phyloP scores from a whole-genome alignment of 2,797 vertebrate species.

The Alectoris magna region DNA sequence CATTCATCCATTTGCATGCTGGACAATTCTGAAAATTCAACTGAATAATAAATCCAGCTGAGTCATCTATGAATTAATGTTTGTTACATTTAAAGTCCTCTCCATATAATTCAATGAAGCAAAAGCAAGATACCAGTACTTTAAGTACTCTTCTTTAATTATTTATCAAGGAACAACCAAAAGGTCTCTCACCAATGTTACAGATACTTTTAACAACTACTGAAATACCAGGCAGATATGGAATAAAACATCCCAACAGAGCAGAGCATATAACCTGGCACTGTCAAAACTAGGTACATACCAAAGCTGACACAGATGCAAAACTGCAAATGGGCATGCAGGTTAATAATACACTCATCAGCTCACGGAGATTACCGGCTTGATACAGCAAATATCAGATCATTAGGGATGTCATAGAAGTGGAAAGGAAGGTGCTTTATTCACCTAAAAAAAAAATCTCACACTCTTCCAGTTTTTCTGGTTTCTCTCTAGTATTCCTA shows the following conservation, averaged over 20 bases:
- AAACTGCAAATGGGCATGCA: neutral
- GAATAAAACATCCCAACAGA: neutral
- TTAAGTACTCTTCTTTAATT: conserved; percentile 11
- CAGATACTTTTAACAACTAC: neutral
- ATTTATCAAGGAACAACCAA: neutral
- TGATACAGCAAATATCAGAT: neutral
- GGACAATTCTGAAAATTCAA: neutral
- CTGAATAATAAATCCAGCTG: neutral
- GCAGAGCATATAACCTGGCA: neutral
- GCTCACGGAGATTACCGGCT: neutral
- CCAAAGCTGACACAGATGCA: neutral
- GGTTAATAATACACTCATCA: neutral
- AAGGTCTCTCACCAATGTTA: neutral
- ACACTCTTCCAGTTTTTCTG: neutral
- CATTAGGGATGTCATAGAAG: neutral
- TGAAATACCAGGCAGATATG: neutral
- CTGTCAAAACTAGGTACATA: neutral
- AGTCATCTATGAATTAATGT: neutral
- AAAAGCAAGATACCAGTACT: neutral
- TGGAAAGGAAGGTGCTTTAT: neutral
- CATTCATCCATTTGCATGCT: neutral
- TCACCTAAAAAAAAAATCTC: neutral
- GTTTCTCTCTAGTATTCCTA: neutral
- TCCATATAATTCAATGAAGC: neutral
- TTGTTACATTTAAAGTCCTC: neutral